A percentile compares a stretch with the other conserved stretches of the same genome.
phyloP scores from a whole-genome alignment of 2,797 vertebrate species.

The Saguinus oedipus region DNA sequence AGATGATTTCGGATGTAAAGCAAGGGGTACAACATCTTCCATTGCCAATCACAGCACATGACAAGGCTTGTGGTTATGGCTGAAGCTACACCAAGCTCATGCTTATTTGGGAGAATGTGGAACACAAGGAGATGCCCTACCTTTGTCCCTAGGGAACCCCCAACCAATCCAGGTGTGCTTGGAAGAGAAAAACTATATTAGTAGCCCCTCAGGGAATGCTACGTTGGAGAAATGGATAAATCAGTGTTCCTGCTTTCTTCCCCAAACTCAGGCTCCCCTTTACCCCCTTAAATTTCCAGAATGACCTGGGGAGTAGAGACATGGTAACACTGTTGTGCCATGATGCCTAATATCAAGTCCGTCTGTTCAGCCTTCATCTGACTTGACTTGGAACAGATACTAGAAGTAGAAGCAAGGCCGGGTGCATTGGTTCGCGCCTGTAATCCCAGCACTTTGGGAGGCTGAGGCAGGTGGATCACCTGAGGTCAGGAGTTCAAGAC shows the following conservation, averaged over 20 bases:
- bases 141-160: neutral
- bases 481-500: neutral
- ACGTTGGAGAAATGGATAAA: neutral
- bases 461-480: neutral
- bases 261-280: neutral
- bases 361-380: neutral
- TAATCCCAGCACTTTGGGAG: neutral
- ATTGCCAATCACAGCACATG: neutral
- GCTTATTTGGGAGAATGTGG: neutral
- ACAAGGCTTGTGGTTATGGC: neutral
- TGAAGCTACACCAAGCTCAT: neutral
- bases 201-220: neutral
- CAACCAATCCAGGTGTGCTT: neutral
- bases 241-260: neutral
- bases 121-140: neutral
- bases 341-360: neutral
- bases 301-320: neutral
- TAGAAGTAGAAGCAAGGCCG: neutral
- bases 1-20: neutral
- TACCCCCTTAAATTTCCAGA: neutral
- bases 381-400: neutral
- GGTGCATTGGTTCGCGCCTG: neutral
- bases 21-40: neutral
- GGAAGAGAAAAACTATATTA: neutral
- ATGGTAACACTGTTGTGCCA: fast-evolving